phyloP scores from a whole-genome alignment of 2,888 invertebrate species.

The Hirtodrosophila confusa region DNA sequence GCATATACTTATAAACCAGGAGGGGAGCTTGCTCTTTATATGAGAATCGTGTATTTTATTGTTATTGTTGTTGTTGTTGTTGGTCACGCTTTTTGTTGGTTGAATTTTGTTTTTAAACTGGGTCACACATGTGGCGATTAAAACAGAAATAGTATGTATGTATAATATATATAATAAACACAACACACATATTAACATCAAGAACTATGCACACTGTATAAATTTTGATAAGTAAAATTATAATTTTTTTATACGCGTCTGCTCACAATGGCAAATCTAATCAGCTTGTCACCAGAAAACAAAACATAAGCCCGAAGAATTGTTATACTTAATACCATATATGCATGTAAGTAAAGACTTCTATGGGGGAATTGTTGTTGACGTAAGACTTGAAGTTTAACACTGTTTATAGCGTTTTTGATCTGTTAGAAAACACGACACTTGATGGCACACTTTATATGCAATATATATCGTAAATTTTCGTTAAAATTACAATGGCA shows the following conservation, averaged over 20 bases:
- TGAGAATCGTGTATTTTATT: slow-evolving; percentile 53
- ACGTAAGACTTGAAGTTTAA: slow-evolving; percentile 51
- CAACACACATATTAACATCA: slow-evolving; percentile 36
- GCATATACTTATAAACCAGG: slow-evolving; percentile 6
- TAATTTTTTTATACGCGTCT: slow-evolving; percentile 18
- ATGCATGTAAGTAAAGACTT: slow-evolving; percentile 15
- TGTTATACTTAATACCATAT: slow-evolving; percentile 27
- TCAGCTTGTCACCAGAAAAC: slow-evolving; percentile 50
- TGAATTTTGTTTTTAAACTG: slow-evolving; percentile 54
- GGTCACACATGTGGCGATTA: slow-evolving; percentile 78
- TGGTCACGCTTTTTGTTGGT: slow-evolving; percentile 49
- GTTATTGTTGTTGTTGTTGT: slow-evolving; percentile 38
- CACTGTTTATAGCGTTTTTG: slow-evolving; percentile 20
- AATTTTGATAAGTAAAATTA: slow-evolving; percentile 64
- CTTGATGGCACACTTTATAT: slow-evolving; percentile 52
- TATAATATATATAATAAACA: slow-evolving; percentile 37
- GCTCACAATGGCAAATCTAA: slow-evolving; percentile 60
- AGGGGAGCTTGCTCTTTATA: slow-evolving; percentile 37
- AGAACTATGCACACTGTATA: slow-evolving; percentile 51
- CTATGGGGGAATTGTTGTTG: slow-evolving; percentile 29
- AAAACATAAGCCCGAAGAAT: slow-evolving; percentile 40
- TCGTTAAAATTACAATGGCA: slow-evolving; percentile 54
- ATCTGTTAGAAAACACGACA: slow-evolving; percentile 25
- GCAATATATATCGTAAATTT: slow-evolving; percentile 23
- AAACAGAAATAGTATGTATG: slow-evolving; percentile 57